Conservation (phyloP, 2,113 vertebrate genomes). For the Pteropus alecto region DNA sequence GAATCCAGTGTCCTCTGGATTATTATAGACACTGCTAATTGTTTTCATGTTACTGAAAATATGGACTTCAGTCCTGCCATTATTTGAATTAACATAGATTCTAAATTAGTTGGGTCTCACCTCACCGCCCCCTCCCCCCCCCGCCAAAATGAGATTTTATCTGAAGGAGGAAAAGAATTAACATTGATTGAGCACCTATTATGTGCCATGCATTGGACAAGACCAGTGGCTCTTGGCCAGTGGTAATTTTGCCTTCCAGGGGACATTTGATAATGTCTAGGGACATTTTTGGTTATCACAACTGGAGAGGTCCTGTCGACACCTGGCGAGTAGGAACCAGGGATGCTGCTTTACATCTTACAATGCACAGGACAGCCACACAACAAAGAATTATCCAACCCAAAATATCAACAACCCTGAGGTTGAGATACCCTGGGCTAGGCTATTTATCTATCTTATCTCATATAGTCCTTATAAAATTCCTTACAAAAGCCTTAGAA, state of each 20-base stretch:
- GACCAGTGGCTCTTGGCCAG: not conserved
- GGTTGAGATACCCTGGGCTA: not conserved
- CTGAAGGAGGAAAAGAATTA: not conserved
- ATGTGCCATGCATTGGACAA: not conserved
- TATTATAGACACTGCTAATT: not conserved
- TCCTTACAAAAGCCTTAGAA: not conserved
- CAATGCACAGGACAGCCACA: not conserved
- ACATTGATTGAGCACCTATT: not conserved
- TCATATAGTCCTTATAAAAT: not conserved
- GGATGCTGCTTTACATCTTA: not conserved
- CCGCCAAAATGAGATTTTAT: not conserved
- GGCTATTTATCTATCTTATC: not conserved
- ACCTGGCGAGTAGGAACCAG: not conserved
- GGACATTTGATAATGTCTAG: not conserved
- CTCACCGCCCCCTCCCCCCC: not conserved
- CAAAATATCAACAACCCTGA: not conserved
- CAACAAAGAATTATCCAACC: not conserved
- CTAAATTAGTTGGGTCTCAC: not conserved
- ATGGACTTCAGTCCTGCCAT: not conserved
- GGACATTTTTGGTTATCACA: not conserved
- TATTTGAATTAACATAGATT: constrained; percentile 5
- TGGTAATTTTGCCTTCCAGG: not conserved
- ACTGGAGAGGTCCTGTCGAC: not conserved
- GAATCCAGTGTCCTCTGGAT: not conserved
- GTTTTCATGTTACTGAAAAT: constrained; percentile 9